A percentile compares a stretch with the other conserved stretches of the same genome.
Conservation (phyloP, 2,797 vertebrate species). For the Anguilla megastoma region DNA sequence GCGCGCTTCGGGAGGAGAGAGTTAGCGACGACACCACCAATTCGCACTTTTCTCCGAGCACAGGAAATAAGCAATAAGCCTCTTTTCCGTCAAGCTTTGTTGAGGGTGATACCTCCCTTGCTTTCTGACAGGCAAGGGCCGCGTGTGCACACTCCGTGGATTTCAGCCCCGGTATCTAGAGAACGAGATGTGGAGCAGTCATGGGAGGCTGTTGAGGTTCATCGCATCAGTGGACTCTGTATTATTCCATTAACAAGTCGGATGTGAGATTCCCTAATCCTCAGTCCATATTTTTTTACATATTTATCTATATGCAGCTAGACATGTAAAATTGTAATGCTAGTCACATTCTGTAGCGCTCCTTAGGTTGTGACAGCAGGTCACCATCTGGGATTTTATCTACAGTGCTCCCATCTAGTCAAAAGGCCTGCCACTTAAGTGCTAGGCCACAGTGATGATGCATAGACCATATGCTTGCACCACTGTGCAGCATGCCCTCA, state of each 20-base stretch:
- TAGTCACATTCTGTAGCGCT: neutral
- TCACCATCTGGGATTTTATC: neutral
- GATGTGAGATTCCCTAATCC: neutral
- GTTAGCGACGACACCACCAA: neutral
- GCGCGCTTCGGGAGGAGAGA: neutral
- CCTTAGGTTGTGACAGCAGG: neutral
- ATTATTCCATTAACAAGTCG: neutral
- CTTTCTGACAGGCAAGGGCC: neutral
- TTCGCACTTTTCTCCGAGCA: neutral
- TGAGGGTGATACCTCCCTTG: neutral
- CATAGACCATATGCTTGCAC: neutral
- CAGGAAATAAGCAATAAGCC: neutral
- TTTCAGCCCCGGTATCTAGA: neutral
- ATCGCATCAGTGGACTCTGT: neutral
- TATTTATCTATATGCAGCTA: neutral
- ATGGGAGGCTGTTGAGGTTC: neutral
- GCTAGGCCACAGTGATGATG: neutral
- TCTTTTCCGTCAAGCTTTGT: neutral
- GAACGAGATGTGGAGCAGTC: neutral
- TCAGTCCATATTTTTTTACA: neutral
- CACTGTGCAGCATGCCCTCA: neutral
- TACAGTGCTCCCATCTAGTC: neutral
- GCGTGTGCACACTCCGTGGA: neutral
- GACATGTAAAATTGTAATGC: neutral
- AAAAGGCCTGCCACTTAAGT: neutral